Percentiles rank a stretch among this genome's conserved stretches.
Evolutionary conservation across 2,888 invertebrate genomes (phyloP).

Genomic region (Agrotis ipsilon): DNA sequence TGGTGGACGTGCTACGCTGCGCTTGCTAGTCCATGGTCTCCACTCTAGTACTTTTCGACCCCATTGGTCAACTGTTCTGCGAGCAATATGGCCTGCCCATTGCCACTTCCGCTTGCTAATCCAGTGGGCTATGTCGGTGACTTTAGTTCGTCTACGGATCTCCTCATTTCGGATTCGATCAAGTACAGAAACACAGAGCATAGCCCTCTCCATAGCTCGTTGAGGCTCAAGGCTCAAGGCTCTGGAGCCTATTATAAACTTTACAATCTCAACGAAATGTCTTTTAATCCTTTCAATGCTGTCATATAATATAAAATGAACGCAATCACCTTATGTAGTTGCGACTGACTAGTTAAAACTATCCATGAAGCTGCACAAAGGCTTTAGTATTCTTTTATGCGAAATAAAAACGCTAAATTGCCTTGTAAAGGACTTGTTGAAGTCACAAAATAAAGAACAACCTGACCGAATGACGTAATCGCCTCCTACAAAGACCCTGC

Average conservation of each 20-base stretch:
- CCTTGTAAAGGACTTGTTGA: conserved; percentile 33
- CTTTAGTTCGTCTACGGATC: too few species aligned
- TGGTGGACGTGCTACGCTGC: too few species aligned
- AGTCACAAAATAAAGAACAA: conserved; percentile 37
- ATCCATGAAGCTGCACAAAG: conserved; percentile 4
- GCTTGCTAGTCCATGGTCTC: too few species aligned
- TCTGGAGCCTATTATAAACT: conserved; percentile 23
- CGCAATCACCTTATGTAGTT: conserved; percentile 2
- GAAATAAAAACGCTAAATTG: conserved; percentile 22
- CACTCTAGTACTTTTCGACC: too few species aligned
- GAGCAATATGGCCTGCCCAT: too few species aligned
- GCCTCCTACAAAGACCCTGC: conserved; percentile 44
- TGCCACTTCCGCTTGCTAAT: too few species aligned
- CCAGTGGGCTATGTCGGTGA: too few species aligned
- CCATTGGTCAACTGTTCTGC: too few species aligned
- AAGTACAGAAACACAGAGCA: too few species aligned
- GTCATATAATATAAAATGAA: conserved; percentile 16
- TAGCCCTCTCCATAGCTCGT: too few species aligned
- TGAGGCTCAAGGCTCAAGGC: too few species aligned
- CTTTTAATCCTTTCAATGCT: conserved; percentile 24
- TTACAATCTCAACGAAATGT: conserved; percentile 20
- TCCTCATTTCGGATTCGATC: too few species aligned
- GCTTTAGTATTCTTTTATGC: conserved; percentile 7
- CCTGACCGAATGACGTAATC: conserved; percentile 54
- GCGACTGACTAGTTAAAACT: conserved; percentile 1